A percentile compares a stretch with the other conserved stretches of the same genome.
Conservation (phyloP, 1,140 invertebrate species). For the Megathymus violae region DNA sequence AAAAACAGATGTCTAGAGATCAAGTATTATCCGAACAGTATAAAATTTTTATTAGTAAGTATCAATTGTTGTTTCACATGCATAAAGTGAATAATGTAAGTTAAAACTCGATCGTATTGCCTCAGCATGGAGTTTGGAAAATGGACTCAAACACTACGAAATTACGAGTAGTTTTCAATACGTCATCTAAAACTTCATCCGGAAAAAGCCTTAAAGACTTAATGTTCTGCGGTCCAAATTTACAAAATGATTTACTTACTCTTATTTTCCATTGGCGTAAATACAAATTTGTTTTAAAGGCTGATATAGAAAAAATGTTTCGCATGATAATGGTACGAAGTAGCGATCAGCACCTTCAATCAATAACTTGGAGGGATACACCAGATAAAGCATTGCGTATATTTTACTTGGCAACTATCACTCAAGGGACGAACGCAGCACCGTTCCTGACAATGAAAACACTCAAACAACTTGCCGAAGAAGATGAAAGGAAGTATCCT, state of each 20-base stretch:
- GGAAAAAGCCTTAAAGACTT: conserved; percentile 15
- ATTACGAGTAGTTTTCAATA: conserved; percentile 1
- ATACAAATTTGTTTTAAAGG: conserved; percentile 46
- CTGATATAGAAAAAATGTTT: conserved; percentile 64
- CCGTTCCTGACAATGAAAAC: conserved; percentile 57
- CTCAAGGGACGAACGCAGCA: too few relatives aligned
- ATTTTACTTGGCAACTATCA: conserved; percentile 56
- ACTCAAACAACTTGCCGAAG: conserved; percentile 58
- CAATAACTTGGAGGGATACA: conserved; percentile 55
- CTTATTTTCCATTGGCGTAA: conserved; percentile 45
- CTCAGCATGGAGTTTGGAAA: conserved; percentile 13
- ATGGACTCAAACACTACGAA: conserved; percentile 8
- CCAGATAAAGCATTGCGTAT: conserved; percentile 12
- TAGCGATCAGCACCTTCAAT: conserved; percentile 46
- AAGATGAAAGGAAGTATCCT: conserved; percentile 42
- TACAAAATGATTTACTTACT: conserved; percentile 24
- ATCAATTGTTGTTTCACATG: conserved; percentile 1
- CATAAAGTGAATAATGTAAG: not conserved
- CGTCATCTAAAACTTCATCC: conserved; percentile 4
- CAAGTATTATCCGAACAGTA: not conserved
- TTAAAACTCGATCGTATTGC: not conserved
- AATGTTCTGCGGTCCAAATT: conserved; percentile 19
- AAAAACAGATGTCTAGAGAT: conserved; percentile 28
- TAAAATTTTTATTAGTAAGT: conserved; percentile 4
- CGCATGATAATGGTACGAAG: conserved; percentile 41